These are phyloP conservation scores for Hydrochoerus hydrochaeris DNA, from an alignment of 2,113 vertebrate species.

Conservation along the genomic window DNA sequence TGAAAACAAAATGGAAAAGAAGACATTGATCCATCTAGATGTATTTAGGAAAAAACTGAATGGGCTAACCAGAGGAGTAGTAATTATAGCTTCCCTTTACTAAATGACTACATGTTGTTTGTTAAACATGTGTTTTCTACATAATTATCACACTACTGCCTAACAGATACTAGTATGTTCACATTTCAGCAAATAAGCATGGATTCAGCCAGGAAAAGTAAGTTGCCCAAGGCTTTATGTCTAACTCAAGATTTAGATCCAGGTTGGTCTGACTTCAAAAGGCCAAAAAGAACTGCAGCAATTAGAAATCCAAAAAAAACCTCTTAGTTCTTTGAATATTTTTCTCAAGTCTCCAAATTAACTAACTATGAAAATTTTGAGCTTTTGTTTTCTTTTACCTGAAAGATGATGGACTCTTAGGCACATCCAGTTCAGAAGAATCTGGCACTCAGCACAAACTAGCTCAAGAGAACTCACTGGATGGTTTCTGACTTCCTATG, in stretches of 20 bases:
- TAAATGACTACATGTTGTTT: conserved; percentile 14
- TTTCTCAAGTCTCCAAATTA: neutral
- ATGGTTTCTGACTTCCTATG: neutral
- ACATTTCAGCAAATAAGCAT: conserved; percentile 24
- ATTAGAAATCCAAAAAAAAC: neutral
- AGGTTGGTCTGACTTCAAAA: conserved; percentile 37
- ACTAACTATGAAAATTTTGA: neutral
- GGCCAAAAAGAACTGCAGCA: neutral
- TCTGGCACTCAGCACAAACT: neutral
- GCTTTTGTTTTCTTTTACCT: neutral
- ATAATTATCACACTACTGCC: neutral
- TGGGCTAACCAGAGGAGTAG: neutral
- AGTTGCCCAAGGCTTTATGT: neutral
- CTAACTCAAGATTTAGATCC: conserved; percentile 3
- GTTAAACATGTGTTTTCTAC: conserved; percentile 29
- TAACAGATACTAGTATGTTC: neutral
- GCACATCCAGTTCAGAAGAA: neutral
- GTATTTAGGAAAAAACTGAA: conserved; percentile 49
- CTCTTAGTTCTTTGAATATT: neutral
- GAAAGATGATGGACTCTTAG: neutral
- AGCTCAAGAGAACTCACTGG: neutral
- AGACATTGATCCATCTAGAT: neutral
- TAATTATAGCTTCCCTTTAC: conserved; percentile 31
- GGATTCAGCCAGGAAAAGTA: neutral
- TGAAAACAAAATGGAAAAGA: conserved; percentile 41